Base-by-base conservation (phyloP, 1,140 invertebrate species). In the Dreissena polymorpha region DNA sequence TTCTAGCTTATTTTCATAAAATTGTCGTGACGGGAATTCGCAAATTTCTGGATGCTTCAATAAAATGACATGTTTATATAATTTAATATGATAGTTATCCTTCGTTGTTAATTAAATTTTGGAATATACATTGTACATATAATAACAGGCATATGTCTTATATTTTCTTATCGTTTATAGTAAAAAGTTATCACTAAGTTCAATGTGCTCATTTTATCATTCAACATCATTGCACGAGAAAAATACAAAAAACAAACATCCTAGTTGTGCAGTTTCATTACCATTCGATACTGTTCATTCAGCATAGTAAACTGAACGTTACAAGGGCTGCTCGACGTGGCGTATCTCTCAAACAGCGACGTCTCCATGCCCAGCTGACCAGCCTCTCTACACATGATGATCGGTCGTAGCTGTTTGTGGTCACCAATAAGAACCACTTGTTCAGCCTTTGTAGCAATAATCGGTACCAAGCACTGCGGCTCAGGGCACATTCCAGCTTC, bases 361-460 rank as follows among this genome's bases (percentile, higher is more conserved):
- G 69, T 86, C 18, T 89, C 83, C 18, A 92, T 68, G 0, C 91
- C 91, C 23, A 91, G 83, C 14, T 86, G 73, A 27, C 83, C 86
- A 13, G 91, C 89, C 14, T 85, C 75, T 27, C 79, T 79, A 72
- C 87, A 89, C n/a, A 76, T 86, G 2, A 91, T 83, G n/a, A 92
- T 89, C 13, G 90, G 91, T 13, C 88, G 81, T 10, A 92, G 86
- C 71, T 92, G 91, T 80, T 90, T 90, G 72, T 91, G 90, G 74
- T 92, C 91, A 25, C 91, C 91, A 70, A 92, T 91, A 14, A 92
- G 80, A 23, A 92, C 90, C 8, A 92, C 88, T 60, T 91, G 90
- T 65, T 89, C 73, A n/a, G 88, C 85, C 21, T 86, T 83, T n/a
- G 85, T 87, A 49, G 80, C 83, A n/a, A 89, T 84, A 50, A 92